phyloP scores from a whole-genome alignment of 2,797 vertebrate species.

The Delichon dasypus region DNA sequence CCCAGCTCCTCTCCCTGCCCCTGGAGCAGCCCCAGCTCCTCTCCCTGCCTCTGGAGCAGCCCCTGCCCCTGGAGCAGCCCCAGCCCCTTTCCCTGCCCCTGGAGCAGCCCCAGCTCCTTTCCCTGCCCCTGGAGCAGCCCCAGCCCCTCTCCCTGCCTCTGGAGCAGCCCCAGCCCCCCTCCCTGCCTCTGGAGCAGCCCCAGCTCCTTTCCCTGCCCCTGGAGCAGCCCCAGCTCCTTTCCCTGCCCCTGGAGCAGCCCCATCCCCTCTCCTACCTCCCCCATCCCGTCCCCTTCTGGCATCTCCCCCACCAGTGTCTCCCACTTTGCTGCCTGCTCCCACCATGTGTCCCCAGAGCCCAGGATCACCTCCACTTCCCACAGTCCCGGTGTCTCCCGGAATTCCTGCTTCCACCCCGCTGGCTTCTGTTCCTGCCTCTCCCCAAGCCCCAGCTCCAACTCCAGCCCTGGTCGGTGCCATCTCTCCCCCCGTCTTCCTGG shows the following conservation, averaged over 20 bases:
- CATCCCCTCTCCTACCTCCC: background rate
- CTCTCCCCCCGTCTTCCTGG: background rate
- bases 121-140: background rate
- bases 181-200: background rate
- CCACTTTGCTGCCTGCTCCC: background rate
- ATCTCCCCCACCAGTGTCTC: background rate
- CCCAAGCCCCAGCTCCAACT: conserved; percentile 54
- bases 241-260: background rate
- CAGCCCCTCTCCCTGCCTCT: background rate
- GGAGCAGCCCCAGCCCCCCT: background rate
- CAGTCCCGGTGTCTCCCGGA: conserved; percentile 68
- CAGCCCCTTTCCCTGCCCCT: background rate
- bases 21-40: too few species aligned
- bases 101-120: background rate
- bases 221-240: background rate
- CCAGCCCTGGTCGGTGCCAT: background rate
- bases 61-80: background rate
- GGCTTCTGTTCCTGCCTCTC: conserved; percentile 41
- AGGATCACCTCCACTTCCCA: rapidly evolving
- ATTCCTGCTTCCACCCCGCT: conserved; percentile 58
- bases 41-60: background rate
- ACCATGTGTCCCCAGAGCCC: background rate
- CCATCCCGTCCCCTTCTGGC: background rate
- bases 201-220: background rate
- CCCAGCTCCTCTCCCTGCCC: too few species aligned